Evolutionary conservation across 2,113 vertebrate species (phyloP).

Genomic region (Corydoras maculifer): DNA sequence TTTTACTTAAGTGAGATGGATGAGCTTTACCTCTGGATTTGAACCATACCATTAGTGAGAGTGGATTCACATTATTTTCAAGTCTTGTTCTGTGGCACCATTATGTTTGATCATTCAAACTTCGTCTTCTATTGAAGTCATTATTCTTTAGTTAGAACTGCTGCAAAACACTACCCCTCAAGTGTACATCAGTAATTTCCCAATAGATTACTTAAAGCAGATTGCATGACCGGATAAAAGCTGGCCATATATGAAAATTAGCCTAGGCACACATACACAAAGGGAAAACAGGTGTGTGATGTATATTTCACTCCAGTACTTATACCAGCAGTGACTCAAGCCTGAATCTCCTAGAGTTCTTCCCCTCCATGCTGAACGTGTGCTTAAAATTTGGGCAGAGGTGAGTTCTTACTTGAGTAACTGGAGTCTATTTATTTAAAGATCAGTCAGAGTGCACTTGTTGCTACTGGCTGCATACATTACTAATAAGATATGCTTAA

Average conservation of each 20-base stretch:
- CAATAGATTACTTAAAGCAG: slow-evolving; percentile 21
- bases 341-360: too few species aligned
- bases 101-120: slow-evolving; percentile 24
- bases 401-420: too few species aligned
- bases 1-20: slow-evolving; percentile 59
- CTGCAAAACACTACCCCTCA: slow-evolving; percentile 42
- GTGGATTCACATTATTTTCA: slow-evolving; percentile 38
- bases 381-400: too few species aligned
- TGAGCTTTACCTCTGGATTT: slow-evolving; percentile 48
- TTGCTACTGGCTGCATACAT: too few species aligned
- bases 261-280: slow-evolving; percentile 39
- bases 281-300: too few species aligned
- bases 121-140: slow-evolving; percentile 33
- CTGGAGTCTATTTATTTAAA: too few species aligned
- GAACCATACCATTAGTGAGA: slow-evolving; percentile 38
- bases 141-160: slow-evolving; percentile 27
- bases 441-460: too few species aligned
- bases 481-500: too few species aligned
- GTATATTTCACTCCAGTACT: too few species aligned
- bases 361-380: too few species aligned
- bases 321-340: too few species aligned
- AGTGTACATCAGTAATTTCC: slow-evolving; percentile 24
- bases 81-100: slow-evolving; percentile 39
- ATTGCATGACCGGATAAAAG: slow-evolving; percentile 19
- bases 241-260: slow-evolving; percentile 14